Evolutionary conservation across 1,140 invertebrate species (phyloP), one percentile per base, ranked within the genome.

Genomic region (Sycobia sp.): DNA sequence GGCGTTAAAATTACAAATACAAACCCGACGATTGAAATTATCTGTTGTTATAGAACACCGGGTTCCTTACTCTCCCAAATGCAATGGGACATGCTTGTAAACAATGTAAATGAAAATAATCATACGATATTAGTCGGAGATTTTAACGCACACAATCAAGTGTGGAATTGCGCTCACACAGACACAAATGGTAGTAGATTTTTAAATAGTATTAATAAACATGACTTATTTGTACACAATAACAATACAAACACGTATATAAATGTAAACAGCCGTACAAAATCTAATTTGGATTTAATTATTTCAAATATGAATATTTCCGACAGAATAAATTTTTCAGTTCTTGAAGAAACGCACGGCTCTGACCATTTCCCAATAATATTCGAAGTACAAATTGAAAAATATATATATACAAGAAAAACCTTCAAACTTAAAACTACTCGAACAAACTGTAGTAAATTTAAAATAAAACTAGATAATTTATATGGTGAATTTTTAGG

Each of bases 371-470:
- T 25, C 13, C n/a, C 29, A 49, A 36, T 51, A 32, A 4, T 18
- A 20, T 7, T 51, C 1, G 36, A 32, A 10, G 2, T 51, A 0
- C 9, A 51, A 8, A 36, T 20, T 8, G 29, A 23, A 23, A 39
- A 54, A 39, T n/a, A 23, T 39, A 11, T 39, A 0, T 54, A 54
- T 16, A n/a, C 68, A 47, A 23, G 36, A 46, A 47, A 65, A 47
- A 63, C 67, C 43, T 58, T 71, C 49, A 67, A 69, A 63, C 72
- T 73, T 69, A 55, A 70, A 38, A 60, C 66, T 20, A 29, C 5
- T 10, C 11, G n/a, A 16, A 44, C 39, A 10, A 29, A 56, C 13
- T 56, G 27, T 23, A 18, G 20, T 3, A 43, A 29, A 5, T 27
- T 47, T 25, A 3, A 8, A 4, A 7, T 16, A n/a, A 8, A 27